These are phyloP conservation scores for Agrypnia vestita DNA, from an alignment of 1,140 invertebrate genomes.

Conservation along the genomic window DNA sequence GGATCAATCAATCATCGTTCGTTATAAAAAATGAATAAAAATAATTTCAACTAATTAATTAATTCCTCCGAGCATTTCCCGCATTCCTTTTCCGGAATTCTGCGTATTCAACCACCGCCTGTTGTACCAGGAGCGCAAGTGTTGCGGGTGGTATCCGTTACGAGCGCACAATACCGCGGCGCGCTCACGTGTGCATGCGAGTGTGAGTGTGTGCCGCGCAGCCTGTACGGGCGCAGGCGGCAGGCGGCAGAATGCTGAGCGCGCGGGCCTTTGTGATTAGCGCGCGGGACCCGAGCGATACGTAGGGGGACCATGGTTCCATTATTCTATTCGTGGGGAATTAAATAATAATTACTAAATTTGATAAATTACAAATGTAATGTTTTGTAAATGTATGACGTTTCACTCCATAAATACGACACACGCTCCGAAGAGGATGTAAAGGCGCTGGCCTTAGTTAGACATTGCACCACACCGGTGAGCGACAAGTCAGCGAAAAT, in stretches of 20 bases:
- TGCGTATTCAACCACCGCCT: constrained; percentile 27
- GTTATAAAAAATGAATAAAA: no score
- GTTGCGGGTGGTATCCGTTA: background rate
- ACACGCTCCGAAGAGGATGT: no score
- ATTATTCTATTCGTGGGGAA: background rate
- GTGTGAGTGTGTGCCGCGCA: background rate
- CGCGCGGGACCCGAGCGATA: constrained; percentile 24
- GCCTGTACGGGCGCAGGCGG: background rate
- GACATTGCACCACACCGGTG: no score
- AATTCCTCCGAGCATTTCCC: background rate
- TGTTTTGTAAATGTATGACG: no score
- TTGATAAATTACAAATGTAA: no score
- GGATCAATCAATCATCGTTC: no score
- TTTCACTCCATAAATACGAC: no score
- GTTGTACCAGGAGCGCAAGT: constrained; percentile 34
- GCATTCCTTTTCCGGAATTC: constrained; percentile 32
- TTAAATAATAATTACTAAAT: no score
- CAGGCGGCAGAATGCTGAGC: background rate
- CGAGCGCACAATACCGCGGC: background rate
- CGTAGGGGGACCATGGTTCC: background rate
- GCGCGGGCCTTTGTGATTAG: constrained; percentile 42
- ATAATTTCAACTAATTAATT: no score
- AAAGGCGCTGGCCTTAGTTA: no score
- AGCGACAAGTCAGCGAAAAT: no score
- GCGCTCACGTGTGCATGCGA: background rate